Evolutionary conservation across 2,797 vertebrate species (phyloP), one percentile per base, ranked within the genome.

Genomic region (Chloroceryle amazona): DNA sequence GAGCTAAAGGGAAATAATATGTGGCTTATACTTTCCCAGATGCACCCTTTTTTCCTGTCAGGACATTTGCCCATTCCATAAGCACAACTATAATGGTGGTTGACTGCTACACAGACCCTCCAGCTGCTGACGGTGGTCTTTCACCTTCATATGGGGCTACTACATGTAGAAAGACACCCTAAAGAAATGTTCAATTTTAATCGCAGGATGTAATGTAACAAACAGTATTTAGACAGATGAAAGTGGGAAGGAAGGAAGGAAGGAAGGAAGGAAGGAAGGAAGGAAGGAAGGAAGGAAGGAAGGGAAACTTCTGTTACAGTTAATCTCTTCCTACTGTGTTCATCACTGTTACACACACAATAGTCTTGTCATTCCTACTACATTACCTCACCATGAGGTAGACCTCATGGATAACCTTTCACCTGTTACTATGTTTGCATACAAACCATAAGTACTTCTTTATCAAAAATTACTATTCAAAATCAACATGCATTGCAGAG

Each of bases 1-100:
- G 82, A 90, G 47, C 39, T 75, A 91, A 91, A 90, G 82, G 84
- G 83, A 95, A 95, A 88, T 94, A 96, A 96, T 67, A 91, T 86
- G 82, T 52, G 86, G 55, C 76, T 84, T 55, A 62, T 54, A 67
- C 58, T 88, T 89, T 90, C 83, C 87, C 86, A 93, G 76, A 81
- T 0, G 3, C 83, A 92, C 92, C 90, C 94, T 95, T 95, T 95
- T 86, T 90, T 86, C 71, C 91, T 95, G 68, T 84, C 89, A 92
- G 90, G 94, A 93, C 79, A 81, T 71, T 75, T 90, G 44, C 68
- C 60, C 62, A 26, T 90, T 96, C 85, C 91, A 96, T 89, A 81
- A 88, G 44, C 65, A 68, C 29, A 63, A 54, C 85, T 93, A 25
- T 94, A 94, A 94, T 86, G 70, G 81, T 25, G 66, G 82, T 16